Evolutionary conservation across 1,140 invertebrate species (phyloP).

Genomic region (Piezodorus guildinii): DNA sequence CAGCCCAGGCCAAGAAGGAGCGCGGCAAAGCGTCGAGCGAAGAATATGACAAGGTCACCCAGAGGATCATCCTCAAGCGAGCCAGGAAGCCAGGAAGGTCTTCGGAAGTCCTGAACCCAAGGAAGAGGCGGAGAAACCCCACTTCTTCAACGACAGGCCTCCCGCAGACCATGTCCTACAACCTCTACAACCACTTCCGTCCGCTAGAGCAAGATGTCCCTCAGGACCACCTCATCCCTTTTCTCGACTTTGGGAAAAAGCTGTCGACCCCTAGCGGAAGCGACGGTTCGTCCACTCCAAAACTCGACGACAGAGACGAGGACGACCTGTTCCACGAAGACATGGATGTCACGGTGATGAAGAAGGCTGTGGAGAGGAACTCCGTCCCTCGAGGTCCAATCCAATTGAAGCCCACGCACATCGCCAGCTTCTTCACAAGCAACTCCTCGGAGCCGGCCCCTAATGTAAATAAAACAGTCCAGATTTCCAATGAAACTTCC

Average conservation of each 20-base stretch:
- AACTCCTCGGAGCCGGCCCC: neutral
- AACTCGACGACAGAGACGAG: neutral
- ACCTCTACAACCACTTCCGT: slow-evolving; percentile 27
- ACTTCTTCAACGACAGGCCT: slow-evolving; percentile 20
- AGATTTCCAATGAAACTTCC: neutral
- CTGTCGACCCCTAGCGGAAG: slow-evolving; percentile 25
- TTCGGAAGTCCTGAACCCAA: neutral
- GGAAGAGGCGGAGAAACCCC: slow-evolving; percentile 6
- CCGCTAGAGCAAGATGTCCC: slow-evolving; percentile 27
- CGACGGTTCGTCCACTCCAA: slow-evolving; percentile 24
- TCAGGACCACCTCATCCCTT: slow-evolving; percentile 26
- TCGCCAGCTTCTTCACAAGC: slow-evolving; percentile 15
- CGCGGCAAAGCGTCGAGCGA: neutral
- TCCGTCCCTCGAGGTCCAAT: slow-evolving; percentile 18
- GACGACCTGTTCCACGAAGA: slow-evolving; percentile 26
- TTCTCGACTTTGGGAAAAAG: slow-evolving; percentile 28
- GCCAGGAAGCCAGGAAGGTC: slow-evolving; percentile 10
- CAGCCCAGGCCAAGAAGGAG: slow-evolving; percentile 14
- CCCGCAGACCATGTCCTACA: slow-evolving; percentile 26
- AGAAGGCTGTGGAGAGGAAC: slow-evolving; percentile 24
- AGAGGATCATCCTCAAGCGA: slow-evolving; percentile 18
- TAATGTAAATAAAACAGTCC: neutral
- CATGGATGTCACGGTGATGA: slow-evolving; percentile 27
- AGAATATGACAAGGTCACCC: slow-evolving; percentile 19
- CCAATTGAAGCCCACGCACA: neutral